phyloP scores from a whole-genome alignment of 2,797 vertebrate species.

The Cossypha polioptera region DNA sequence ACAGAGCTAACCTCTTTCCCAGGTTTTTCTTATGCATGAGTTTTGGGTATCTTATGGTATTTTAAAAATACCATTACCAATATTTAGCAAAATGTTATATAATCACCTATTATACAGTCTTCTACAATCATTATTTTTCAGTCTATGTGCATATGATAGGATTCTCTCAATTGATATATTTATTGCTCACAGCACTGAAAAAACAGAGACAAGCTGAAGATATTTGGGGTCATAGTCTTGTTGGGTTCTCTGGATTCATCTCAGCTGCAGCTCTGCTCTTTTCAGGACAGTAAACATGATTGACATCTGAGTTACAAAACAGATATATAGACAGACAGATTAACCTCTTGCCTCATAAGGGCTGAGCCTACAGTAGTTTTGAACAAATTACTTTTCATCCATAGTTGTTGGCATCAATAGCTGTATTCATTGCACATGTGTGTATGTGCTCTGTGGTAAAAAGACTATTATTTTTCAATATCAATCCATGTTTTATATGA shows the following conservation, averaged over 20 bases:
- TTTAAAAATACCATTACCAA: not conserved
- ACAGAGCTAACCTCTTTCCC: not conserved
- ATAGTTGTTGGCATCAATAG: not conserved
- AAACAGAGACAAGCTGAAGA: not conserved
- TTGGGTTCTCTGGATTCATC: not conserved
- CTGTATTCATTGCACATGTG: not conserved
- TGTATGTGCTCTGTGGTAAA: not conserved
- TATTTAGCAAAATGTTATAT: not conserved
- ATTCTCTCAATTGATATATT: not conserved
- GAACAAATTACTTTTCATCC: not conserved
- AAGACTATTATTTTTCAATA: not conserved
- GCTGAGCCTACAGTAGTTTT: not conserved
- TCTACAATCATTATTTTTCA: not conserved
- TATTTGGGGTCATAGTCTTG: not conserved
- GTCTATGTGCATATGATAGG: rapidly evolving
- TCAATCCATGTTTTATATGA: not conserved
- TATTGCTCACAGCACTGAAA: not conserved
- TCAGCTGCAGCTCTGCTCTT: not conserved
- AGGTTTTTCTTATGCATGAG: not conserved
- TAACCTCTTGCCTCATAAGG: not conserved
- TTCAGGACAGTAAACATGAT: not conserved
- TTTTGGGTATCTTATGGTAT: not conserved
- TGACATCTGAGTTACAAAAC: not conserved
- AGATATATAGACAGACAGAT: not conserved
- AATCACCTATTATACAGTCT: not conserved